Evolutionary conservation across 2,797 vertebrate genomes (phyloP).

Genomic region (Mormyrus hasselquistii): DNA sequence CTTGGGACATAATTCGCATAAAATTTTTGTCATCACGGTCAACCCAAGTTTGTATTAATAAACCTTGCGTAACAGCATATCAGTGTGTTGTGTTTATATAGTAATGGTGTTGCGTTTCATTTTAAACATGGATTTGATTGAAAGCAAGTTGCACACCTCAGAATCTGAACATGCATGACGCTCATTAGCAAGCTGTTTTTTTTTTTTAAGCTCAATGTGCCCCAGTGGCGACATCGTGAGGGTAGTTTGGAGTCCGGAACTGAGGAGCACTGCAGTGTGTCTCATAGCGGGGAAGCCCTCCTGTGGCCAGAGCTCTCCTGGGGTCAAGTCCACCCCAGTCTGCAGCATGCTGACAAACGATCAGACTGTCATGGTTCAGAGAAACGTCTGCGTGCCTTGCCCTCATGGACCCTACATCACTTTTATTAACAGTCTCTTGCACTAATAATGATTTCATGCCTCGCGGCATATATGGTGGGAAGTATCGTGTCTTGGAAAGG

Average conservation of each 20-base stretch:
- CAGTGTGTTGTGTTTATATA: background rate
- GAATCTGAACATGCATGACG: background rate
- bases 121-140: background rate
- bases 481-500: background rate
- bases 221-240: background rate
- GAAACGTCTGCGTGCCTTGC: background rate
- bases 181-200: background rate
- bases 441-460: conserved; percentile 20
- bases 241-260: background rate
- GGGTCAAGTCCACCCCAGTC: background rate
- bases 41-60: background rate
- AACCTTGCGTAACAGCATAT: background rate
- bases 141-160: background rate
- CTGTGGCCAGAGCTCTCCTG: background rate
- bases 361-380: conserved; percentile 1
- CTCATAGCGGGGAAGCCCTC: background rate
- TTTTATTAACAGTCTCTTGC: conserved; percentile 11
- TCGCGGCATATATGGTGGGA: background rate
- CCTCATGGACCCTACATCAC: conserved; percentile 17
- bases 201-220: background rate
- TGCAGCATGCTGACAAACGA: background rate
- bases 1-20: background rate
- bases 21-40: background rate
- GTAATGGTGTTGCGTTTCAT: background rate
- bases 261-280: background rate